These are phyloP conservation scores for Lampris megalopsis DNA, from an alignment of 2,113 vertebrate genomes.

Conservation along the genomic window DNA sequence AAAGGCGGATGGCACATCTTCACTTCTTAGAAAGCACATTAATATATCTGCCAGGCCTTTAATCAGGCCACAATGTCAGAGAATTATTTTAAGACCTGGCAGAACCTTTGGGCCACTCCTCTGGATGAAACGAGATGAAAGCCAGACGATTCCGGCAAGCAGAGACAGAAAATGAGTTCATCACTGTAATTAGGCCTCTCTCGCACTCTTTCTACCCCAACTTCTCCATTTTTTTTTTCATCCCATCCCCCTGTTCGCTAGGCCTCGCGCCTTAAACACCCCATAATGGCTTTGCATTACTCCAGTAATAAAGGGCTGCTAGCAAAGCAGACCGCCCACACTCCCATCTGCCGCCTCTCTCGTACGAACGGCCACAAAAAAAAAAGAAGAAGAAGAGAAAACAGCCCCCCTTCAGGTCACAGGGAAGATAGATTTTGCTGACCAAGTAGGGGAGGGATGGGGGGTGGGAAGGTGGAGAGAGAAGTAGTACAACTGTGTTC, in stretches of 20 bases:
- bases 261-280: constrained; percentile 73
- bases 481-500: constrained; percentile 55
- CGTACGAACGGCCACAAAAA: constrained; percentile 49
- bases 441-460: constrained; percentile 48
- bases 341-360: constrained; percentile 67
- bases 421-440: constrained; percentile 66
- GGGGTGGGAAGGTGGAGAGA: constrained; percentile 35
- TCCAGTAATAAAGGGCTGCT: constrained; percentile 67
- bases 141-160: constrained; percentile 53
- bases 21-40: constrained; percentile 60
- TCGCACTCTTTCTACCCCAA: constrained; percentile 30
- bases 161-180: constrained; percentile 76
- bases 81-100: constrained; percentile 79
- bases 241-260: constrained; percentile 47
- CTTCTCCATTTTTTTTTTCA: constrained; percentile 26
- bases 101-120: constrained; percentile 54
- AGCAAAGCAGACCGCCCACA: constrained; percentile 61
- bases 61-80: constrained; percentile 79
- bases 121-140: constrained; percentile 68
- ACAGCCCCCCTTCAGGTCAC: constrained; percentile 61
- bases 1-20: constrained; percentile 45
- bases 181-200: constrained; percentile 77
- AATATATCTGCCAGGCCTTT: constrained; percentile 66
- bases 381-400: constrained; percentile 61
- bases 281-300: constrained; percentile 72